Evolutionary conservation across 2,888 invertebrate genomes (phyloP), one percentile per base, ranked within the genome.

Genomic region (Antheraea assamensis): DNA sequence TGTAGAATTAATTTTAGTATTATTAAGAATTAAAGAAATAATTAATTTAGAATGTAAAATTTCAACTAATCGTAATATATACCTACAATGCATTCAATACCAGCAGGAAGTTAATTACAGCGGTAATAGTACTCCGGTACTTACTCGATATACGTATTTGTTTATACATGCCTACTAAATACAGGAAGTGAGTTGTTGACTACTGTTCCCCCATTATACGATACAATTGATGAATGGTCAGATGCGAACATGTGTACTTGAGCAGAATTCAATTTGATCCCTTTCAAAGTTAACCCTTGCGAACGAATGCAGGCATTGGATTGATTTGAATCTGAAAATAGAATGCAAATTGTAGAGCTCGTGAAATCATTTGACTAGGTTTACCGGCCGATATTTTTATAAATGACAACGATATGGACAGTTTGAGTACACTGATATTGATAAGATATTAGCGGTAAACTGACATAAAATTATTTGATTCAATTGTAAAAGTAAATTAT

Each of bases 151-250:
- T 64, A 73, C 52, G 66, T 74, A 71, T 27, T 35, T 66, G 66
- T 66, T 31, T 66, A 55, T 73, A 35, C 52, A 35, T 72, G 31
- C n/a, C n/a, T 70, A 66, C 71, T 66, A 70, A 66, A 31, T 68
- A 27, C 85, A 90, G 91, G 90, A 90, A 90, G 89, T 90, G 86
- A 85, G 84, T 85, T 89, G 90, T 90, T 90, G 87, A 87, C 88
- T 88, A 90, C 88, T 88, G 89, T 88, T 87, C 86, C 89, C 86
- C 90, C 81, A 90, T 92, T 90, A 90, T 86, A 79, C 85, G 87
- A 89, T 91, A 87, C 92, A 89, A 91, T 91, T 91, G 92, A 92
- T 92, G 92, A 93, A 93, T 92, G 85, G 88, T 82, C 88, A 89
- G 84, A 88, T 85, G 88, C 80, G 91, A 90, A 84, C 91, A 90